A percentile compares a stretch with the other conserved stretches of the same genome.
phyloP scores from a whole-genome alignment of 2,797 vertebrate species.

The Coreius guichenoti region DNA sequence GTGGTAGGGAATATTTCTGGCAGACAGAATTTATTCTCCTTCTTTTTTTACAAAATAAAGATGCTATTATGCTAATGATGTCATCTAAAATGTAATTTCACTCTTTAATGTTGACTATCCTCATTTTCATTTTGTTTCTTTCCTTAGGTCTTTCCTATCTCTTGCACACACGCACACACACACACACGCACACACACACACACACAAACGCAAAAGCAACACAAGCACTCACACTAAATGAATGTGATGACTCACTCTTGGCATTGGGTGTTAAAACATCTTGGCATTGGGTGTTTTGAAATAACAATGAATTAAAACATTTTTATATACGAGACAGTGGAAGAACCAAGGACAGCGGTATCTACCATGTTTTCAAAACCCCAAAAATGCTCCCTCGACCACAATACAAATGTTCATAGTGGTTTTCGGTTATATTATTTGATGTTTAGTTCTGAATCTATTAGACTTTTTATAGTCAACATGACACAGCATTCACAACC shows the following conservation, averaged over 20 bases:
- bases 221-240: slow-evolving; percentile 33
- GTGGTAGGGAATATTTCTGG: neutral
- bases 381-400: neutral
- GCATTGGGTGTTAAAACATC: slow-evolving; percentile 4
- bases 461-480: neutral
- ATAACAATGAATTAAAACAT: slow-evolving; percentile 26
- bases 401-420: neutral
- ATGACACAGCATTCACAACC: neutral
- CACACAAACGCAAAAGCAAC: slow-evolving; percentile 1
- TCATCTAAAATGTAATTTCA: slow-evolving; percentile 34
- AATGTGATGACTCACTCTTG: slow-evolving; percentile 41
- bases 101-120: slow-evolving; percentile 33
- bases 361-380: slow-evolving; percentile 11
- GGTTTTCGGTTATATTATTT: neutral
- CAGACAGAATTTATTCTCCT: neutral
- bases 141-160: neutral
- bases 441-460: neutral
- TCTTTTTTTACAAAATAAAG: slow-evolving; percentile 6
- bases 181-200: slow-evolving; percentile 35
- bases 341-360: neutral
- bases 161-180: neutral
- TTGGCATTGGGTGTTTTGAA: neutral
- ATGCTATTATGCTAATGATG: slow-evolving; percentile 30
- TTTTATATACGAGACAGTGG: neutral
- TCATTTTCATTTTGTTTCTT: slow-evolving; percentile 11